Evolutionary conservation across 2,888 invertebrate genomes (phyloP).

Genomic region (Chrysolina americana): DNA sequence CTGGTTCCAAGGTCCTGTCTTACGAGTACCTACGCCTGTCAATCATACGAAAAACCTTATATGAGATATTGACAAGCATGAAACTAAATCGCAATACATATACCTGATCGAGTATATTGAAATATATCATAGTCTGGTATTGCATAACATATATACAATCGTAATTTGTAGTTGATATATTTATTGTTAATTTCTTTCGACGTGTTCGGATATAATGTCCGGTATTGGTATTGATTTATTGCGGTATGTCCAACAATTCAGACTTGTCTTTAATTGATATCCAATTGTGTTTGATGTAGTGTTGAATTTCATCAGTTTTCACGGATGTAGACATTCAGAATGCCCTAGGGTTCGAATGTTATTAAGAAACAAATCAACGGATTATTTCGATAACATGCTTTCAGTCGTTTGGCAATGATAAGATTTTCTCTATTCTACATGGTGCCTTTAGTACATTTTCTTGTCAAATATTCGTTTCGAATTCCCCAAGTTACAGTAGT

Average conservation of each 20-base stretch:
- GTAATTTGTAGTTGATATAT: constrained; percentile 18
- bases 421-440: too few relatives aligned
- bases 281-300: not conserved
- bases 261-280: constrained; percentile 8
- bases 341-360: not conserved
- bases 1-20: not conserved
- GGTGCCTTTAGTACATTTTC: too few relatives aligned
- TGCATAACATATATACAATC: constrained; percentile 19
- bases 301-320: not conserved
- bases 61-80: not conserved
- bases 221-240: constrained; percentile 23
- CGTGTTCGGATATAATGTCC: constrained; percentile 28
- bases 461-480: too few relatives aligned
- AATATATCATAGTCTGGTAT: constrained; percentile 4
- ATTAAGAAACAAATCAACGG: not conserved
- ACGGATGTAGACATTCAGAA: not conserved
- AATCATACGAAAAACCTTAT: not conserved
- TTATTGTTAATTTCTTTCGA: constrained; percentile 23
- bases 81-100: not conserved
- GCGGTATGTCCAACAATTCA: not conserved
- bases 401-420: too few relatives aligned
- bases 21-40: not conserved
- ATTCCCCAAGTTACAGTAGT: too few relatives aligned
- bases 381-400: not conserved
- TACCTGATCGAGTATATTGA: not conserved